phyloP scores from a whole-genome alignment of 2,113 vertebrate species.

The Baryphthengus martii region DNA sequence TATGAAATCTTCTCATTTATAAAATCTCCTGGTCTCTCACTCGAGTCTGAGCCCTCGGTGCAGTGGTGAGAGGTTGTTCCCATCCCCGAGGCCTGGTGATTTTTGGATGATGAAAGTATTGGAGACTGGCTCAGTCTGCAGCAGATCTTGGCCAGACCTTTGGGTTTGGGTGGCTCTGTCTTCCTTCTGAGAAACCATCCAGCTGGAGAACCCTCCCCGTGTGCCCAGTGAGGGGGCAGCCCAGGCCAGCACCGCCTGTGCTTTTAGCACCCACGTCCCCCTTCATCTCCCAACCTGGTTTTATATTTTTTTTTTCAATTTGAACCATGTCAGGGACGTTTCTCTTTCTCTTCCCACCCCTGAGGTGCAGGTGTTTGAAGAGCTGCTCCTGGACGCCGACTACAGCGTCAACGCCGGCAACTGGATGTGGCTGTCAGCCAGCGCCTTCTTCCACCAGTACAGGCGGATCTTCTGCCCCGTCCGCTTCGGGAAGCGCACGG shows the following conservation, averaged over 20 bases:
- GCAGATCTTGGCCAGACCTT: not conserved
- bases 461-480: conserved; percentile 58
- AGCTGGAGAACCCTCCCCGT: not conserved
- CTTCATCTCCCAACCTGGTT: not conserved
- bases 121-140: not conserved
- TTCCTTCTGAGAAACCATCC: not conserved
- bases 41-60: not conserved
- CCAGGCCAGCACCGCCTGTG: not conserved
- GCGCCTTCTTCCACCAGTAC: conserved; percentile 68
- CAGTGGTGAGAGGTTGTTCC: not conserved
- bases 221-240: not conserved
- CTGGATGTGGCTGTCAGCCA: conserved; percentile 73
- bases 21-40: accelerated
- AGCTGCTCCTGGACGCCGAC: conserved; percentile 69
- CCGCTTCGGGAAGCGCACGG: conserved; percentile 59
- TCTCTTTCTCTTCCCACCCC: not conserved
- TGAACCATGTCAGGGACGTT: too few relatives aligned
- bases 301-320: too few relatives aligned
- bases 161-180: not conserved
- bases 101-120: not conserved
- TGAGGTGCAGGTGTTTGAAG: conserved; percentile 61
- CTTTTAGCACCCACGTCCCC: not conserved
- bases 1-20: too few relatives aligned
- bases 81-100: not conserved
- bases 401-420: conserved; percentile 68